These are phyloP conservation scores for Ramazzottius varieornatus DNA, from an alignment of 2,888 invertebrate species.

Conservation along the genomic window DNA sequence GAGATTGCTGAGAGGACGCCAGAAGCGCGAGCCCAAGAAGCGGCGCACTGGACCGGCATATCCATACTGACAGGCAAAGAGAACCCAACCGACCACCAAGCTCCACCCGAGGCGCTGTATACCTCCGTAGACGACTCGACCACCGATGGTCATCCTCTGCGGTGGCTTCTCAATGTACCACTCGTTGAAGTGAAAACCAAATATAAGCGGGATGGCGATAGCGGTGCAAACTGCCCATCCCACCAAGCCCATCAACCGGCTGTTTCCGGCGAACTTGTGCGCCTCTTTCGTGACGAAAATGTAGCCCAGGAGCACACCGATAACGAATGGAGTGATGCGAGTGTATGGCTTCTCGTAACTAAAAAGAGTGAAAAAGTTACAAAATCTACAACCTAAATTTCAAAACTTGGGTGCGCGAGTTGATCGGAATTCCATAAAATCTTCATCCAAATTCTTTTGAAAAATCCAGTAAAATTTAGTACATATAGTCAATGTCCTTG, in stretches of 20 bases:
- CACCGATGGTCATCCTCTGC: background rate
- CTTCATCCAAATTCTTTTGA: too few relatives aligned
- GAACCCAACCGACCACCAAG: background rate
- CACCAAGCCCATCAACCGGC: background rate
- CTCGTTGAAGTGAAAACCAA: background rate
- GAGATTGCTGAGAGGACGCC: background rate
- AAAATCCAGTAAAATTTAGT: background rate
- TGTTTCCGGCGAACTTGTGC: background rate
- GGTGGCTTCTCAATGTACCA: background rate
- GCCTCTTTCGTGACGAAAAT: background rate
- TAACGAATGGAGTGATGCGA: background rate
- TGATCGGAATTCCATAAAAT: too few relatives aligned
- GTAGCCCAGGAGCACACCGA: background rate
- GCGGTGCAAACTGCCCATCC: background rate
- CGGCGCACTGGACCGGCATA: background rate
- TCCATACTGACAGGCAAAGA: background rate
- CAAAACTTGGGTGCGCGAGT: too few relatives aligned
- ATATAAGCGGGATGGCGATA: background rate
- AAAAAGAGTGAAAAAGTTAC: background rate
- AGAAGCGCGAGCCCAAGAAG: background rate
- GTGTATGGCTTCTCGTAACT: constrained; percentile 2
- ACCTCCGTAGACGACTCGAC: background rate
- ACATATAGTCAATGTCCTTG: background rate
- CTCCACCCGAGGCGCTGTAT: background rate
- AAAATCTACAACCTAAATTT: background rate